Evolutionary conservation across 2,888 invertebrate genomes (phyloP), one percentile per base, ranked within the genome.

Genomic region (Lordiphosa fenestrarum): DNA sequence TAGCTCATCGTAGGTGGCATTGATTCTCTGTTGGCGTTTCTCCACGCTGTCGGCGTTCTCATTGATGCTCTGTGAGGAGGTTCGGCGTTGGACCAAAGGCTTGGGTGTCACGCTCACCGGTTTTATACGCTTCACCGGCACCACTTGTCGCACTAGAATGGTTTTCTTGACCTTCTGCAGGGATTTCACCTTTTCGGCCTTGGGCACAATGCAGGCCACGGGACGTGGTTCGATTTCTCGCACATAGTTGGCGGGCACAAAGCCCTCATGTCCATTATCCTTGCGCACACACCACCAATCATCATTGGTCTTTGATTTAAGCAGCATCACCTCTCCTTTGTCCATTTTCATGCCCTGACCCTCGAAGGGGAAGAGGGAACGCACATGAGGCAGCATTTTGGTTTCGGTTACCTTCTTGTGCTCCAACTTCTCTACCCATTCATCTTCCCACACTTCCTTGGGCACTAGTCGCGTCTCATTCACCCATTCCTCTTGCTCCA

Each of bases 271-370:
- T 0, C 98, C 95, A 86, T 96, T 96, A 0, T 94, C 93, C 88
- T 97, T 97, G 10, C 97, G 92, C n/a, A 98, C 96, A 81, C 96
- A 96, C 99, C 99, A 99, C 99, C 99, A 99, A 89, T 99, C 99
- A 0, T 95, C 94, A 90, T 98, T 99, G 6, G 97, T 98, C 90
- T 97, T 97, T 87, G 95, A 96, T 66, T 99, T 92, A 1, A 99
- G 91, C 85, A 97, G 94, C 95, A 99, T 96, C 2, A 90, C 85
- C 90, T 98, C 98, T 52, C 96, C 96, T 89, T 98, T 98, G 53
- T 92, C 92, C 93, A 98, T 96, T 47, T 94, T 93, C 91, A 98
- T 96, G 44, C 97, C 98, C 85, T 97, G 96, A 0, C 98, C 98
- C 53, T 92, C 94, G 91, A 98, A 99, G 10, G 95, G 94, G 90